These are phyloP conservation scores for Aphelinus certus DNA, from an alignment of 1,140 invertebrate species.

Conservation along the genomic window DNA sequence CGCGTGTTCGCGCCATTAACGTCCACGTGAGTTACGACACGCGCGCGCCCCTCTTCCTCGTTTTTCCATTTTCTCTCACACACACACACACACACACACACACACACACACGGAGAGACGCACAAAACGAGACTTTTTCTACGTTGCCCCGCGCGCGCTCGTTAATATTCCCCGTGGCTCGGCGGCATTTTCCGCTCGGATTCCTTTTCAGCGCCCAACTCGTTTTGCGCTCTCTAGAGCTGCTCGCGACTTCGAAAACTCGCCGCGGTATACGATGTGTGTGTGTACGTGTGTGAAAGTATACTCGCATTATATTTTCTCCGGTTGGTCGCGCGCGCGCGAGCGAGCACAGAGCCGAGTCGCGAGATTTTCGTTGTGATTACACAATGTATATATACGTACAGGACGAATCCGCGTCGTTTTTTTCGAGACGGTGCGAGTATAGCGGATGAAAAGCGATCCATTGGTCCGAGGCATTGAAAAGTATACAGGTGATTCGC, in stretches of 20 bases:
- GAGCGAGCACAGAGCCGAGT: too few species aligned
- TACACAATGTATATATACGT: too few species aligned
- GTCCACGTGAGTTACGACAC: constrained; percentile 29
- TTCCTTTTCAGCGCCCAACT: background rate
- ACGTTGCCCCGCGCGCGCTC: background rate
- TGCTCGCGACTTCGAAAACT: background rate
- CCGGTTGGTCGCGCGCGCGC: too few species aligned
- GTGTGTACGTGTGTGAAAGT: background rate
- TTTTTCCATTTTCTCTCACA: background rate
- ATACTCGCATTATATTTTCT: background rate
- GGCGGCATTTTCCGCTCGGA: constrained; percentile 3
- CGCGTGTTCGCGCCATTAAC: constrained; percentile 23
- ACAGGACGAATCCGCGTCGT: too few species aligned
- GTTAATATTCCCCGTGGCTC: constrained; percentile 11
- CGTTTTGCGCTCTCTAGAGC: background rate
- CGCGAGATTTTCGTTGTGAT: too few species aligned
- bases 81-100: too few species aligned
- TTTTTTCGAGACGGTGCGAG: too few species aligned
- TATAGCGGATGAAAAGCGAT: too few species aligned
- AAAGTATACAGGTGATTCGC: too few species aligned
- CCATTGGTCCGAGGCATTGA: too few species aligned
- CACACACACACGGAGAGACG: too few species aligned
- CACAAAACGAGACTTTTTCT: background rate
- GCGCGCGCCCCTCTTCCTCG: background rate
- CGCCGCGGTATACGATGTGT: background rate